Percentiles rank a stretch among this genome's conserved stretches.
Evolutionary conservation across 2,113 vertebrate species (phyloP).

Genomic region (Megalops atlanticus): DNA sequence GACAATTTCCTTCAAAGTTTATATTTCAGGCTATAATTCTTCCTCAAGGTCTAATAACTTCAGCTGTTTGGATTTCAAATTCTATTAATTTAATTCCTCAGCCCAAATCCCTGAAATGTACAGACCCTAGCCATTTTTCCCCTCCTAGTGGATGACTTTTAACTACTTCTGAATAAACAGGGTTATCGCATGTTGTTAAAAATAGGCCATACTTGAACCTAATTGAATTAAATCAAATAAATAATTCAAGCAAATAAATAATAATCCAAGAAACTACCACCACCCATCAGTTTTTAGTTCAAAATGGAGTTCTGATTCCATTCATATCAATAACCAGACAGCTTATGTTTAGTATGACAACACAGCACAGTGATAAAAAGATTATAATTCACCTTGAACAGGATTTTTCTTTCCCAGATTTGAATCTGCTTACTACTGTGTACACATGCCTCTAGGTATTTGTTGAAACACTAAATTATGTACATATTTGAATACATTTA

Average conservation of each 20-base stretch:
- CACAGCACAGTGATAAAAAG: too few species aligned
- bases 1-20: not conserved
- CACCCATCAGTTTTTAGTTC: too few species aligned
- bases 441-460: not conserved
- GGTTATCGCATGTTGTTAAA: not conserved
- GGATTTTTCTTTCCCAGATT: too few species aligned
- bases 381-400: too few species aligned
- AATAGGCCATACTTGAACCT: not conserved
- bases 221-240: too few species aligned
- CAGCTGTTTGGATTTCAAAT: not conserved
- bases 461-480: not conserved
- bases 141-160: not conserved
- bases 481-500: not conserved
- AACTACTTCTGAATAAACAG: not conserved
- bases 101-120: not conserved
- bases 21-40: not conserved
- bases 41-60: not conserved
- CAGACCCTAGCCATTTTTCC: not conserved
- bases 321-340: too few species aligned
- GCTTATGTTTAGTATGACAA: too few species aligned
- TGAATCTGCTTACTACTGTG: too few species aligned
- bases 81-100: not conserved
- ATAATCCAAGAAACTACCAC: too few species aligned
- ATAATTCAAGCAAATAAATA: too few species aligned
- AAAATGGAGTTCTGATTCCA: too few species aligned